Base-by-base conservation (phyloP, 2,113 vertebrate species). In the Catagonus wagneri region DNA sequence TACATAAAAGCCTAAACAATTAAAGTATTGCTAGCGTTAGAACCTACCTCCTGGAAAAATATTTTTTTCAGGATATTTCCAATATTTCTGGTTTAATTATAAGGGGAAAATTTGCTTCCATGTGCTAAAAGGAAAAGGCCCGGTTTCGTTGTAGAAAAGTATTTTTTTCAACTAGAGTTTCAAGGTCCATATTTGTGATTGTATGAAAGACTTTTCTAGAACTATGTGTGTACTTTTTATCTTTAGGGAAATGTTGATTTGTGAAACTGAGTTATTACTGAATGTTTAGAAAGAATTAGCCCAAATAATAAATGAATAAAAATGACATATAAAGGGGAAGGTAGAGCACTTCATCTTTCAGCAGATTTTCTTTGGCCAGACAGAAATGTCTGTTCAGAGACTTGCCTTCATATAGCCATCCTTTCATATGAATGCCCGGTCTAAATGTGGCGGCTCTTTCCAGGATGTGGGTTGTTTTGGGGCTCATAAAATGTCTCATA, bases 401-500 rank as follows among this genome's bases (percentile, higher is more conserved):
- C 58, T 86, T 76, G 25, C 52, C 39, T 95, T 78, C 58, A 68
- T 81, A 6, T 79, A 75, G 52, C 87, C 54, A 39, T 89, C 87
- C 84, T 94, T 84, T 92, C 75, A 29, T 83, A 75, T 71, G 84
- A 93, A 79, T 95, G 80, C 84, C 63, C 68, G 84, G n/a, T 96
- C 90, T 94, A 52, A 87, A 60, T 90, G 39, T 94, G 36, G 79
- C 68, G 83, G 84, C 93, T 88, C 0, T 78, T 96, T 97, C 96
- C 84, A 97, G 96, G 96, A 94, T 97, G 85, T 96, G 90, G 94
- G 84, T 90, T 90, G 72, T 95, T 97, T 94, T 66, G 94, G 92
- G 65, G 76, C 94, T 95, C 78, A 71, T 97, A 97, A 97, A 97
- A 78, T 91, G 16, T 86, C 90, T 96, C 90, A 89, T 98, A 97